These are phyloP conservation scores for Acanthurus lineatus DNA, from an alignment of 2,797 vertebrate species.

Conservation along the genomic window DNA sequence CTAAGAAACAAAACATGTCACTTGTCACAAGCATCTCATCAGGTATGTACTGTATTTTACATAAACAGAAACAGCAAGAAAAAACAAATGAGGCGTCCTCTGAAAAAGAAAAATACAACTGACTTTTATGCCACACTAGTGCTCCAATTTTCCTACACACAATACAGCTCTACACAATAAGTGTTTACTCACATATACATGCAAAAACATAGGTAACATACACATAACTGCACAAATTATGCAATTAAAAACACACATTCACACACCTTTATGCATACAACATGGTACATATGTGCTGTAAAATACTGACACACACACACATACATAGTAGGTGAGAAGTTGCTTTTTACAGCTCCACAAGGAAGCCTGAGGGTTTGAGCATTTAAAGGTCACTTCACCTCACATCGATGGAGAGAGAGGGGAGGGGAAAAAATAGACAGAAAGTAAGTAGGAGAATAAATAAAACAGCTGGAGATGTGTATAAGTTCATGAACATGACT, in stretches of 20 bases:
- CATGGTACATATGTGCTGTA: neutral
- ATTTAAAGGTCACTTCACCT: conserved; percentile 47
- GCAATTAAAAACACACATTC: neutral
- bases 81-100: conserved; percentile 16
- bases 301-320: neutral
- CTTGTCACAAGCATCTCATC: neutral
- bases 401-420: conserved; percentile 23
- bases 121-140: neutral
- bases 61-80: conserved; percentile 28
- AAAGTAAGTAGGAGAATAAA: conserved; percentile 12
- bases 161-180: neutral
- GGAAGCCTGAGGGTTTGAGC: conserved; percentile 35
- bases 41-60: conserved; percentile 4
- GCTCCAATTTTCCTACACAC: neutral
- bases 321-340: conserved; percentile 16
- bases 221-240: neutral
- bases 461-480: conserved; percentile 36
- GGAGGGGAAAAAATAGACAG: conserved; percentile 15
- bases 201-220: neutral
- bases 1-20: conserved; percentile 10
- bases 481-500: neutral
- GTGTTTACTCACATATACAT: neutral
- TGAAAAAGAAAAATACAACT: conserved; percentile 5
- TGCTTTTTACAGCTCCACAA: conserved; percentile 35
- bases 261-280: neutral